Base-by-base conservation (phyloP, 2,888 invertebrate genomes). In the Lasioglossum figueresi region DNA sequence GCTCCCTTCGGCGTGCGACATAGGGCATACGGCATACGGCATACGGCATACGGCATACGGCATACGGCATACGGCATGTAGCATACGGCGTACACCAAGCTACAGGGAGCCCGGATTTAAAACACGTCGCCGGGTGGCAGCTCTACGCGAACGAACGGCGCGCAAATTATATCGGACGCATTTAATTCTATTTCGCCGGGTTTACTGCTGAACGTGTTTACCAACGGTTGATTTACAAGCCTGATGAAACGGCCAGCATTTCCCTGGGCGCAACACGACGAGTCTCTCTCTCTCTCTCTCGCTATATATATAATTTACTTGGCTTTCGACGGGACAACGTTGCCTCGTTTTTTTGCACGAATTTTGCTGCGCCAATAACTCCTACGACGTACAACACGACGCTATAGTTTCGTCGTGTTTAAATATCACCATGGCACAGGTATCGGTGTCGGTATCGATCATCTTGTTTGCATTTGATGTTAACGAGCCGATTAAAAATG, bases 211-310 rank as follows among this genome's bases (percentile, higher is more conserved):
- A 59, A 78, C 72, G 76, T 56, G 59, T 88, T 84, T 82, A 79
- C 40, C 68, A 31, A 63, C 14, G 80, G 79, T 81, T 83, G 74
- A 85, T 88, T 81, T 74, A 72, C 75, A 78, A 80, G 80, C 68
- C 19, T 27, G 45, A 74, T 34, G 74, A 40, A 76, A 75, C 75
- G 34, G 63, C 16, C 66, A 23, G 34, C 71, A 52, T 45, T 52
- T 31, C n/a, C n/a, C 37, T 40, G 23, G 31, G 40, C 16, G 31
- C 27, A 16, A 6, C 31, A 3, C 6, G 31, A 45, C 52, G 75
- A n/a, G n/a, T 52, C n/a, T 23, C 8, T 79, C 16, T 10, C 12
- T 48, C n/a, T n/a, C 45, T 80, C 82, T 40, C 14, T 72, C 34
- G 14, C 14, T 16, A 16, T 16, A 45, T 45, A 45, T 71, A 68